Conservation (phyloP, 2,888 invertebrate genomes). For the Eristalis intricaria region DNA sequence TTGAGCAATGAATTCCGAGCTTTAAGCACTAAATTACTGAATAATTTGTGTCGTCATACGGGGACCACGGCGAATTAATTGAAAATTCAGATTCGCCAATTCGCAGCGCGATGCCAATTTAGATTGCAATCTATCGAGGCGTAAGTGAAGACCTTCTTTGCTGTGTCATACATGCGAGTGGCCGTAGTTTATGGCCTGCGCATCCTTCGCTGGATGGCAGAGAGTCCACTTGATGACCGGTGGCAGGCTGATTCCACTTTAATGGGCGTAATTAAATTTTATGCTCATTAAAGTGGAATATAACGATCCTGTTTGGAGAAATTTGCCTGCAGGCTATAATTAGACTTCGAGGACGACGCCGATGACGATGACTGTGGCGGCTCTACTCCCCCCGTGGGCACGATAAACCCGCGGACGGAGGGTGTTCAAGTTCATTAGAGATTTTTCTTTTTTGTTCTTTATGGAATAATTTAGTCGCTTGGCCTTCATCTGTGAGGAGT, state of each 20-base stretch:
- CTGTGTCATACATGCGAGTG: neutral
- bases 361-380: neutral
- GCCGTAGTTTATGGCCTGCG: conserved; percentile 7
- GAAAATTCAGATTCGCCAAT: conserved; percentile 27
- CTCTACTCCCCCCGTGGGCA: neutral
- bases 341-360: neutral
- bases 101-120: conserved; percentile 30
- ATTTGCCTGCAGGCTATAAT: conserved; percentile 26
- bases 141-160: neutral
- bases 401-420: neutral
- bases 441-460: neutral
- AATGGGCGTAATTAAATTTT: conserved; percentile 29
- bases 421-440: neutral
- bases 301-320: conserved; percentile 15
- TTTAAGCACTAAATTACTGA: conserved; percentile 24
- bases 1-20: conserved; percentile 13
- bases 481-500: no score
- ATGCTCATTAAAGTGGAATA: conserved; percentile 35
- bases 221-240: conserved; percentile 25
- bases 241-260: conserved; percentile 33
- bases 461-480: neutral
- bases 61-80: conserved; percentile 5
- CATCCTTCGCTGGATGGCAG: conserved; percentile 5
- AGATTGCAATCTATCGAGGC: conserved; percentile 32
- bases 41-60: conserved; percentile 33